Evolutionary conservation across 2,113 vertebrate genomes (phyloP), one percentile per base, ranked within the genome.

Genomic region (Ursus arctos): DNA sequence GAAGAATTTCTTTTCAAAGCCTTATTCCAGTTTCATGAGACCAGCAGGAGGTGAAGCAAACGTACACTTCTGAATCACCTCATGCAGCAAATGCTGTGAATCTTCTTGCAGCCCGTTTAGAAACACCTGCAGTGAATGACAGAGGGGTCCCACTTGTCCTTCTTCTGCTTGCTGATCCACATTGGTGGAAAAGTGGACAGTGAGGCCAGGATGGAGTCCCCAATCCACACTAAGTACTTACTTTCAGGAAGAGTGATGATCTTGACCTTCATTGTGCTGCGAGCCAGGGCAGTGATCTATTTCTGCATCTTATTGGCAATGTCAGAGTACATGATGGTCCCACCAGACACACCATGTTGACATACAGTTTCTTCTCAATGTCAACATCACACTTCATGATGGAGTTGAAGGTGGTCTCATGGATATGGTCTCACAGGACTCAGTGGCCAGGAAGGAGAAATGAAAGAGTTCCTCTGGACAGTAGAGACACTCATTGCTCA

Each of bases 121-220:
- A 71, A 47, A 55, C 40, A 71, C 26, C 22, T 55, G 40, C 53
- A 49, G 67, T 49, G 33, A 31, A 31, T 19, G 80, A 71, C 7
- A 43, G 43, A 76, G 43, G 33, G 24, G 16, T 6, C 16, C 0
- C 6, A 69, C 4, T 82, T 71, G 13, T 91, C 59, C 7, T 99
- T 99, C 89, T 99, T 99, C 99, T 99, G 99, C 98, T 99, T 99
- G 98, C 99, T 99, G 99, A 99, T 99, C 99, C 99, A 99, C 99
- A 99, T 99, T 99, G 99, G 99, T 98, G 99, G 99, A 99, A 99
- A 99, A 99, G 99, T 99, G 98, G 99, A 99, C 99, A 99, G 99
- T 97, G 99, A 99, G 98, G 99, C 99, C 99, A 99, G 98, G 99
- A 99, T 99, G 63, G 99, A 99, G 98, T 99, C 99, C 96, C 99